Conservation (phyloP, 2,113 vertebrate species). For the Caranx ignobilis region DNA sequence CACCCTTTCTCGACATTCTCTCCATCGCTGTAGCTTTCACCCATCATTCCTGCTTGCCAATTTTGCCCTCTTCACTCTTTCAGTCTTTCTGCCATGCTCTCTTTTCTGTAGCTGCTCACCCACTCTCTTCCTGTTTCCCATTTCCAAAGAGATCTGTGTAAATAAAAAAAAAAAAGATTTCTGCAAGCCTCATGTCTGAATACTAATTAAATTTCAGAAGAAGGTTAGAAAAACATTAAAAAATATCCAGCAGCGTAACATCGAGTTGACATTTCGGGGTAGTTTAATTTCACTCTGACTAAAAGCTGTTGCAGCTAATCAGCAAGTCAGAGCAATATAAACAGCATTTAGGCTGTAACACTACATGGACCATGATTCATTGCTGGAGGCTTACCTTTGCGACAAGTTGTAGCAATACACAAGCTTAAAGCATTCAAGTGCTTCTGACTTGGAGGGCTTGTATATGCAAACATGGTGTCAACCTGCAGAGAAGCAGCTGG, state of each 20-base stretch:
- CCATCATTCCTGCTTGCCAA: constrained; percentile 46
- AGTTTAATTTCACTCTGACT: constrained; percentile 33
- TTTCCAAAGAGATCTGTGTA: constrained; percentile 40
- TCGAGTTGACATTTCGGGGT: constrained; percentile 5
- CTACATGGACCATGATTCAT: constrained; percentile 63
- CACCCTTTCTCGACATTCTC: constrained; percentile 64
- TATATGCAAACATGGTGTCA: constrained; percentile 46
- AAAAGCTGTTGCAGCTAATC: constrained; percentile 28
- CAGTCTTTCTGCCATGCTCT: constrained; percentile 15
- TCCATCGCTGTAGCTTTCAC: constrained; percentile 57
- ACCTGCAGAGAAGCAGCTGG: constrained; percentile 59
- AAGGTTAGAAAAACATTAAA: constrained; percentile 22
- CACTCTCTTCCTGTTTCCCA: constrained; percentile 31
- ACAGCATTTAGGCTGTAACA: constrained; percentile 30
- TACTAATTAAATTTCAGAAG: constrained; percentile 37
- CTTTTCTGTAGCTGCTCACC: constrained; percentile 43
- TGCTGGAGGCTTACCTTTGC: constrained; percentile 48
- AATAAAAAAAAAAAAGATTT: constrained; percentile 15
- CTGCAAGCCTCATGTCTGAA: constrained; percentile 13
- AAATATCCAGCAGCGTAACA: constrained; percentile 36
- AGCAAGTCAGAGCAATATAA: constrained; percentile 32
- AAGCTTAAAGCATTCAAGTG: constrained; percentile 21
- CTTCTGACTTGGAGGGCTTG: neutral
- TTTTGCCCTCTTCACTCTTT: constrained; percentile 64
- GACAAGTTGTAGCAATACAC: constrained; percentile 28